Base-by-base conservation (phyloP, 2,113 vertebrate genomes). In the Electrona antarctica region DNA sequence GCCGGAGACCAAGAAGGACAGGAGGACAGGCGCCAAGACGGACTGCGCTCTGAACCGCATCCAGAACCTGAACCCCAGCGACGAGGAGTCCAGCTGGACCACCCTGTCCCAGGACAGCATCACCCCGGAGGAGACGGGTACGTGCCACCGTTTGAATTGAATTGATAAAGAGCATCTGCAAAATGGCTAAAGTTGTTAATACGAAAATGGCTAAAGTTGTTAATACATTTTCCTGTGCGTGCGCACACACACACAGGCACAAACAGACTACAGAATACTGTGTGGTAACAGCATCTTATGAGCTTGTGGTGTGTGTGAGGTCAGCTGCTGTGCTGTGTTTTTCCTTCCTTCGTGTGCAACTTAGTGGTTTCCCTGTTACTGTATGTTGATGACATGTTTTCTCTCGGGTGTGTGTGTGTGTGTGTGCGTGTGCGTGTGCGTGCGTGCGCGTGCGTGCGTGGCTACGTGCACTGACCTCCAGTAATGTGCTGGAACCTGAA, bases 81-180 rank as follows among this genome's bases (percentile, higher is more conserved):
- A 99, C 2, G 98, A 99, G 84, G 98, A 99, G 83, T 94, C 97
- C 65, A 99, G 97, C 87, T 99, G 98, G 98, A 98, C 98, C 2
- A 98, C 97, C 0, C 80, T 99, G 87, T 99, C 98, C 55, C 97
- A 99, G 73, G 98, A 98, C 87, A 99, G 97, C 0, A 94, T 95
- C 86, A 96, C 97, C 0, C 95, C 97, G 0, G 96, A 97, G 0
- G 97, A 97, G 88, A 93, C 95, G 90, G 98, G 98, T 99, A 88
- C 67, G 54, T 29, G 41, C 33, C 33, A 41, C 33, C 33, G 5
- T 4, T 41, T 41, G 33, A 41, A 41, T 41, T 41, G 33, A 41
- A 3, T 21, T 21, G 21, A 21, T 21, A 21, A 41, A 41, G 33
- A 41, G 33, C 33, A 41, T 41, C 33, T 41, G 33, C 33, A 41